Evolutionary conservation across 2,888 invertebrate genomes (phyloP).

Genomic region (Chymomyza caudatula): DNA sequence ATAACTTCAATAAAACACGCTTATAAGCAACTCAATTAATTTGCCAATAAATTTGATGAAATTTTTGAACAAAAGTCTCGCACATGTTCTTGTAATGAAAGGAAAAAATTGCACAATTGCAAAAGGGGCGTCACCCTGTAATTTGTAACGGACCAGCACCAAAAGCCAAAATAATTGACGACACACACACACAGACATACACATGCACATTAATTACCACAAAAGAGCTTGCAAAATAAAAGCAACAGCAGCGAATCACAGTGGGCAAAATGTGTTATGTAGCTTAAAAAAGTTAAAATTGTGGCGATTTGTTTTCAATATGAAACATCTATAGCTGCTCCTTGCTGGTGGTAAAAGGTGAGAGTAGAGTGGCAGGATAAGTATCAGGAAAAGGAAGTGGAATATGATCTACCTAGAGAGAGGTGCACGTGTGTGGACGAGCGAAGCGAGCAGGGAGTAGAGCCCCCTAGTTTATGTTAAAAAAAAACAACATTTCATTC

Average conservation of each 20-base stretch:
- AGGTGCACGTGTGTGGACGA: too few relatives aligned
- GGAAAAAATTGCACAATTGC: conserved; percentile 5
- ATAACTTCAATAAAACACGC: neutral
- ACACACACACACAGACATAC: conserved; percentile 12
- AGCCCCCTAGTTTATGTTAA: too few relatives aligned
- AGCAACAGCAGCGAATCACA: conserved; percentile 13
- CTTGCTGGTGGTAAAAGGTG: too few relatives aligned
- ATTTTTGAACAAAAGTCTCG: conserved; percentile 6
- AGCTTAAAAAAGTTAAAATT: conserved; percentile 21
- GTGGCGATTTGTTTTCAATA: too few relatives aligned
- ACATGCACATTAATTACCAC: conserved; percentile 54
- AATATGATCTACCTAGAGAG: too few relatives aligned
- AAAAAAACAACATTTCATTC: too few relatives aligned
- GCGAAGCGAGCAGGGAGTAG: too few relatives aligned
- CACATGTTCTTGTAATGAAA: neutral
- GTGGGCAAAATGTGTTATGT: conserved; percentile 13
- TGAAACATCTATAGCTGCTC: too few relatives aligned
- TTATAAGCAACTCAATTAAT: conserved; percentile 44
- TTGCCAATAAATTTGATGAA: conserved; percentile 50
- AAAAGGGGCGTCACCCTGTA: conserved; percentile 44
- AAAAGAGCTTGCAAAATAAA: conserved; percentile 42
- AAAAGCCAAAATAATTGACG: conserved; percentile 60
- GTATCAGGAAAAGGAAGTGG: too few relatives aligned
- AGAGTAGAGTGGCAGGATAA: too few relatives aligned
- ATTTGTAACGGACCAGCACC: conserved; percentile 58